phyloP scores from a whole-genome alignment of 1,140 invertebrate genomes.

The Drosophila kepulauana region DNA sequence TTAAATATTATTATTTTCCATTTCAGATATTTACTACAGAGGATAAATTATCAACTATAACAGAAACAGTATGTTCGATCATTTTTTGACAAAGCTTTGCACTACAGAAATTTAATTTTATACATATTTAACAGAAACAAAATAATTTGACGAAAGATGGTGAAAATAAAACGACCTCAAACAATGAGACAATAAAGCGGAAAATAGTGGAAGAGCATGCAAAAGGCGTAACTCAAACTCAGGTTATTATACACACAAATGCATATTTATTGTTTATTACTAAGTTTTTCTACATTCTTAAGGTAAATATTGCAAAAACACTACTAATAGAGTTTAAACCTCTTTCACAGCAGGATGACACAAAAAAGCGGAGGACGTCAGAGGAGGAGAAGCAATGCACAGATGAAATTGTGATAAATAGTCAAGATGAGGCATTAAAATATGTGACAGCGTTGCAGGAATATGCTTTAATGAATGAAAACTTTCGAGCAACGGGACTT shows the following conservation, averaged over 20 bases:
- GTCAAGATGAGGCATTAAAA: constrained; percentile 44
- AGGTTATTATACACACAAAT: too few species aligned
- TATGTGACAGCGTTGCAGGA: constrained; percentile 63
- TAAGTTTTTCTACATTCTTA: too few species aligned
- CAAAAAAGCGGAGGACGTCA: constrained; percentile 7
- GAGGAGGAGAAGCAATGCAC: not conserved
- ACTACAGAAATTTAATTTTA: too few species aligned
- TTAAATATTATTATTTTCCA: not conserved
- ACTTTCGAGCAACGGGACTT: constrained; percentile 67
- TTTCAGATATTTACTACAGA: constrained; percentile 6
- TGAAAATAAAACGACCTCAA: too few species aligned
- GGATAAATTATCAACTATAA: too few species aligned
- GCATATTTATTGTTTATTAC: not conserved
- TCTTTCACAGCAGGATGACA: not conserved
- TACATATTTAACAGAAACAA: too few species aligned
- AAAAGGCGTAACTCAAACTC: too few species aligned
- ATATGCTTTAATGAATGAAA: constrained; percentile 67
- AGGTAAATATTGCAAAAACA: not conserved
- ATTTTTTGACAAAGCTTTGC: too few species aligned
- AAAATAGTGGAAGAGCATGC: too few species aligned
- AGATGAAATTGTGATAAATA: constrained; percentile 21
- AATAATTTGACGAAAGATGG: too few species aligned
- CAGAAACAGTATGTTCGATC: too few species aligned
- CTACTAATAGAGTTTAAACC: not conserved
- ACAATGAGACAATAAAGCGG: too few species aligned